These are phyloP conservation scores for Eidolon helvum DNA, from an alignment of 2,113 vertebrate genomes.

Conservation along the genomic window DNA sequence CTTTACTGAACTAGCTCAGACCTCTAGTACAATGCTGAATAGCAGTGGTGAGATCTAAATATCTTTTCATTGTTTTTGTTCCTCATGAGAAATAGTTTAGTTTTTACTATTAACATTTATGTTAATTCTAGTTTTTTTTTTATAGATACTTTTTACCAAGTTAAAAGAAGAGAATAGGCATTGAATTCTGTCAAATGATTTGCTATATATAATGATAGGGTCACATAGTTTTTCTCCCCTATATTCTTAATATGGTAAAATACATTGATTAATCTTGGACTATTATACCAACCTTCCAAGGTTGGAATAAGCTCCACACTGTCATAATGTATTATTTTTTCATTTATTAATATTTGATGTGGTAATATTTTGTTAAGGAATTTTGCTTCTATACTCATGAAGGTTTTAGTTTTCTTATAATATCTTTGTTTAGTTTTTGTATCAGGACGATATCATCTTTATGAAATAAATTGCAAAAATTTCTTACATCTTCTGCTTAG, in stretches of 20 bases:
- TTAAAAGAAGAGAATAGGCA: not conserved
- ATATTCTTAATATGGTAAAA: not conserved
- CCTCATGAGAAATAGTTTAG: not conserved
- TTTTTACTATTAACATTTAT: not conserved
- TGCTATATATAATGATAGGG: not conserved
- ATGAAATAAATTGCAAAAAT: not conserved
- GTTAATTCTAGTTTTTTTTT: not conserved
- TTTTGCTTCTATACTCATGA: not conserved
- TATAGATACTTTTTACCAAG: not conserved
- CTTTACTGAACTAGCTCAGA: not conserved
- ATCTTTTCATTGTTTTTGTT: not conserved
- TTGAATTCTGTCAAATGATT: not conserved
- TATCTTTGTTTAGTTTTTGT: not conserved
- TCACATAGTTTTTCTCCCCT: not conserved
- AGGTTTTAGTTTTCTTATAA: not conserved
- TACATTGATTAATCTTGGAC: not conserved
- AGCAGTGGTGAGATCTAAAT: not conserved
- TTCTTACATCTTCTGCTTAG: not conserved
- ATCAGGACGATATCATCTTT: not conserved
- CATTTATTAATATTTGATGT: not conserved
- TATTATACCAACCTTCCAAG: not conserved
- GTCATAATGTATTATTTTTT: not conserved
- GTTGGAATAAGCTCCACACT: not conserved
- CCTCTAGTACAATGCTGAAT: not conserved
- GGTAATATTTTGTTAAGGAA: not conserved